Conservation (phyloP, 2,888 invertebrate genomes). For the Cosmia trapezina region DNA sequence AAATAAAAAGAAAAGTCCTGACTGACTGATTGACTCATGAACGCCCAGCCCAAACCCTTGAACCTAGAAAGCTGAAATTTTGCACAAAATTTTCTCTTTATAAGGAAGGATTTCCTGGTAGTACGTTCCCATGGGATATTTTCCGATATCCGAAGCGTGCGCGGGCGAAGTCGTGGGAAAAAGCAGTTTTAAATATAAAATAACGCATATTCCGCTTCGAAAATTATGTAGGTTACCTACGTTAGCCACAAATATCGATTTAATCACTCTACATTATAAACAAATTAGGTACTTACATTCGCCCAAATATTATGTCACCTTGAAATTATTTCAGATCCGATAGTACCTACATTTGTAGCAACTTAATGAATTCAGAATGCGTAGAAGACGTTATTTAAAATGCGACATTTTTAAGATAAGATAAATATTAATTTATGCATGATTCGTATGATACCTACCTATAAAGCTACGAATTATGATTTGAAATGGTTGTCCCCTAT, state of each 20-base stretch:
- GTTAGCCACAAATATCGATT: slow-evolving; percentile 33
- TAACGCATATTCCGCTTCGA: slow-evolving; percentile 1
- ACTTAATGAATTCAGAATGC: slow-evolving; percentile 49
- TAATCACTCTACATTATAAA: slow-evolving; percentile 44
- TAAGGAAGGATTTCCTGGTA: no score
- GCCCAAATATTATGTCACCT: slow-evolving; percentile 44
- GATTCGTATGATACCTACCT: slow-evolving; percentile 28
- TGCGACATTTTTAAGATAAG: slow-evolving; percentile 54
- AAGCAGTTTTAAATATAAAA: not conserved
- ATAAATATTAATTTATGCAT: slow-evolving; percentile 57
- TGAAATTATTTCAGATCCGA: slow-evolving; percentile 51
- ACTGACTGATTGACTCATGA: no score
- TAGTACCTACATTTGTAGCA: slow-evolving; percentile 40
- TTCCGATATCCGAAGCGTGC: no score
- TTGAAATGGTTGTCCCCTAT: slow-evolving; percentile 36
- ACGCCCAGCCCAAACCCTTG: no score
- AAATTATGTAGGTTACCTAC: slow-evolving; percentile 33
- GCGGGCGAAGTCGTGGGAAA: no score
- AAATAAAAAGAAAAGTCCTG: no score
- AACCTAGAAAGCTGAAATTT: no score
- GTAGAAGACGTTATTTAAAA: slow-evolving; percentile 52
- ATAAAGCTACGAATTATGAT: slow-evolving; percentile 36
- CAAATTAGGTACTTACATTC: slow-evolving; percentile 40
- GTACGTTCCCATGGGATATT: no score
- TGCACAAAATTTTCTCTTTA: no score